These are phyloP conservation scores for Oceanodroma tethys DNA, from an alignment of 2,113 vertebrate genomes.

Conservation along the genomic window DNA sequence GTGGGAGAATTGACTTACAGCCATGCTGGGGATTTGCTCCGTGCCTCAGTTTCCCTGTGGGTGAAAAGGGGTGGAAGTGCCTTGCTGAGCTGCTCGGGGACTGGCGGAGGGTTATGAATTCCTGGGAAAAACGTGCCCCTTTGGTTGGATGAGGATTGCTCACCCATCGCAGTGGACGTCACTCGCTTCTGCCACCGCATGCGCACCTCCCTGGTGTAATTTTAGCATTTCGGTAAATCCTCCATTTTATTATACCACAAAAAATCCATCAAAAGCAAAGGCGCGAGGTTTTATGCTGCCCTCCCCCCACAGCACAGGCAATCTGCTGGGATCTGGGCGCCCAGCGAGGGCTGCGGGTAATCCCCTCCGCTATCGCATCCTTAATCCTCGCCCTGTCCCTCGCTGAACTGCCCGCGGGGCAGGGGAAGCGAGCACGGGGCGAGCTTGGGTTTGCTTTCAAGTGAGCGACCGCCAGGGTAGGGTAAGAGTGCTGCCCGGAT, in stretches of 20 bases:
- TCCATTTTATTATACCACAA: not conserved
- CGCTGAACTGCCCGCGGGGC: not conserved
- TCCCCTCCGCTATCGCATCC: not conserved
- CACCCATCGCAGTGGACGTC: accelerated
- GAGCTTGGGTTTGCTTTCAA: not conserved
- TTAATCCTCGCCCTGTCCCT: constrained; percentile 5
- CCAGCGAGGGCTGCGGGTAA: not conserved
- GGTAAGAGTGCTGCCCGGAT: not conserved
- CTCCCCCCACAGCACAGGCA: not conserved
- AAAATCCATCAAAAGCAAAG: not conserved
- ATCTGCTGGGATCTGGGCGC: not conserved
- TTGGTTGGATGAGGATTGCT: not conserved
- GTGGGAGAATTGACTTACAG: not conserved
- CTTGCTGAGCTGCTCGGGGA: not conserved
- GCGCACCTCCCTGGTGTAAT: not conserved
- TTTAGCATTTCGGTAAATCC: not conserved
- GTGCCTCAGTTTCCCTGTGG: not conserved
- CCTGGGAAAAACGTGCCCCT: not conserved
- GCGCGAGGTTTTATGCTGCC: not conserved
- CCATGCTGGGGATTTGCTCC: accelerated
- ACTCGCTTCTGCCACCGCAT: accelerated
- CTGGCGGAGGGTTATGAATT: not conserved
- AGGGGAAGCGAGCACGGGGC: accelerated
- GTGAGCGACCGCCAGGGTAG: accelerated
- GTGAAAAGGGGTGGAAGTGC: not conserved